phyloP scores from a whole-genome alignment of 2,113 vertebrate genomes.

The Macaca fascicularis region T2T-MFA8v1.1 NC_088381.1:97349501-97350000 shows the following conservation, averaged over 20 bases:
- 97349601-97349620: background rate
- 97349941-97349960: background rate
- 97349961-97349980: background rate
- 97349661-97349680: constrained; percentile 19
- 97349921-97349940: background rate
- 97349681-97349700: background rate
- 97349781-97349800: background rate
- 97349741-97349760: background rate
- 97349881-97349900: background rate
- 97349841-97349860: background rate
- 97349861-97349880: background rate
- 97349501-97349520: no score
- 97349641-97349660: constrained; percentile 5
- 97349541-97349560: no score
- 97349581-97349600: constrained; percentile 1
- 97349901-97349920: fast-evolving
- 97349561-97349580: no score
- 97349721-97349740: background rate
- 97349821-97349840: background rate
- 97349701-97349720: background rate
- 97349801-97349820: background rate
- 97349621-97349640: background rate
- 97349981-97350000: background rate
- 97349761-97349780: background rate
- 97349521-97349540: no score